Conservation (phyloP, 2,113 vertebrate species). For the Poicephalus meyeri region DNA sequence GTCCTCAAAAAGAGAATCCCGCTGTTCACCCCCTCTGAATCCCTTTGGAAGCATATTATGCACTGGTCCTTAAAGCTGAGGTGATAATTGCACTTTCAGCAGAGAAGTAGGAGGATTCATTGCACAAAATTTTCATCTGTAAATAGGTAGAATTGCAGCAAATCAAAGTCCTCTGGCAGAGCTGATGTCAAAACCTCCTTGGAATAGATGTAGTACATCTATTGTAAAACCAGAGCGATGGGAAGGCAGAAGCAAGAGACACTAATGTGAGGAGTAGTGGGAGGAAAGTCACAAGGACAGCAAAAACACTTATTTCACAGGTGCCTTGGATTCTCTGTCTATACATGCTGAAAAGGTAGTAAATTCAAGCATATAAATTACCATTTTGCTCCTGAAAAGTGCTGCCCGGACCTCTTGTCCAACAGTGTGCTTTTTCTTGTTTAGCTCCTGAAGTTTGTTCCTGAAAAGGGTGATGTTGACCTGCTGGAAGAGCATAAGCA, state of each 20-base stretch:
- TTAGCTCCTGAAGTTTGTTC: constrained; percentile 96
- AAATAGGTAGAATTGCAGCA: not conserved
- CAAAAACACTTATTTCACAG: not conserved
- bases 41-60: not conserved
- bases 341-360: not conserved
- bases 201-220: not conserved
- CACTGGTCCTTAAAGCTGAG: not conserved
- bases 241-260: not conserved
- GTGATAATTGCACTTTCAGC: not conserved
- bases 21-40: not conserved
- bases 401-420: not conserved
- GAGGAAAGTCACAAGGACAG: not conserved
- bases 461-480: constrained; percentile 95
- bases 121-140: not conserved
- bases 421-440: not conserved
- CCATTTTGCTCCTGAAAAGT: not conserved
- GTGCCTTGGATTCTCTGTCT: not conserved
- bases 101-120: not conserved
- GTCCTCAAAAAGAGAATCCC: not conserved
- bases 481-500: constrained; percentile 96
- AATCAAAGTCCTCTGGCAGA: not conserved
- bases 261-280: not conserved
- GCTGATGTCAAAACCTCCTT: not conserved
- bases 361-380: not conserved
- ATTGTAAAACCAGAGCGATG: not conserved